Percentiles rank a stretch among this genome's conserved stretches.
phyloP scores from a whole-genome alignment of 2,113 vertebrate genomes.

The Hippopotamus amphibius region DNA sequence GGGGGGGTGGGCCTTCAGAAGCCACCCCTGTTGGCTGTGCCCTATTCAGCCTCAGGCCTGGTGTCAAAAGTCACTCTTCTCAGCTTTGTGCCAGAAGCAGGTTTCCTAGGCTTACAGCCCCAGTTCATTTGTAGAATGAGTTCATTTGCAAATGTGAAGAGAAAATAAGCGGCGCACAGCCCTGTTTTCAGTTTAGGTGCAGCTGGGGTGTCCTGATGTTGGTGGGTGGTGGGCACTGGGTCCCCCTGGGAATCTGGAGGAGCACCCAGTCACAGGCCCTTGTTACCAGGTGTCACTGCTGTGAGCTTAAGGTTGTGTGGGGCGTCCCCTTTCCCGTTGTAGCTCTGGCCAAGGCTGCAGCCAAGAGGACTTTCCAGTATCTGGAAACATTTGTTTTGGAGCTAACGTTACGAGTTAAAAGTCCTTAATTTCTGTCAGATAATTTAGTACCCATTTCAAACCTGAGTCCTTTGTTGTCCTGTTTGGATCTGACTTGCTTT shows the following conservation, averaged over 20 bases:
- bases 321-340: too few species aligned
- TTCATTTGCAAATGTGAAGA: background rate
- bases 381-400: too few species aligned
- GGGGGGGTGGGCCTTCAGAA: background rate
- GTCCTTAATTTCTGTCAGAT: background rate
- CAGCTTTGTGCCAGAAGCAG: too few species aligned
- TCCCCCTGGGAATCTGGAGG: too few species aligned
- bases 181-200: background rate
- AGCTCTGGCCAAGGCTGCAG: fast-evolving
- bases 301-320: background rate
- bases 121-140: background rate
- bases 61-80: background rate
- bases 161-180: background rate
- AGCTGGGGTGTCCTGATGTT: background rate
- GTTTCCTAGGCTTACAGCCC: background rate
- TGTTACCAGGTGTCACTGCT: too few species aligned
- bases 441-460: background rate
- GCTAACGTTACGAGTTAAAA: background rate
- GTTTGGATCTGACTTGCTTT: background rate
- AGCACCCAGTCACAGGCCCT: too few species aligned
- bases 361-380: background rate
- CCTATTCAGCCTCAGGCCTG: background rate
- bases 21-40: background rate
- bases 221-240: background rate
- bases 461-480: background rate